Evolutionary conservation across 1,140 invertebrate genomes (phyloP), one percentile per base, ranked within the genome.

Genomic region (Elysia chlorotica): DNA sequence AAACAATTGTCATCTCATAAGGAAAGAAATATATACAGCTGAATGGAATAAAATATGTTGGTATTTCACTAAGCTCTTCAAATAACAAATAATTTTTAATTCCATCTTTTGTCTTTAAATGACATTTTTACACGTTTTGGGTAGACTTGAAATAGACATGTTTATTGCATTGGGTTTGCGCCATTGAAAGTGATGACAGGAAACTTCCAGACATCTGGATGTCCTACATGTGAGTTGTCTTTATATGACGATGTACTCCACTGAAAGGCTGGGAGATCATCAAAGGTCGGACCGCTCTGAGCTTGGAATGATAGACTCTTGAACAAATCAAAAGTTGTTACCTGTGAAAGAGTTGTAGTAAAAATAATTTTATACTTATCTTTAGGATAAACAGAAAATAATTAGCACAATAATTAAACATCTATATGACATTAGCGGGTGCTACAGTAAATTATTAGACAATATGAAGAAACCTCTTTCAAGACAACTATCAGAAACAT

Each of bases 121-220:
- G n/a, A 48, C 41, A 10, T 14, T 10, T 10, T 48, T 48, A 48
- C 41, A n/a, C n/a, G 10, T 14, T 10, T 48, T 48, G 10, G n/a
- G 19, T 19, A 59, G 6, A 59, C 56, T n/a, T 59, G 56, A 14
- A 10, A 59, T 59, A 6, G 6, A 25, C 35, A 17, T 36, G n/a
- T n/a, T n/a, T 35, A 69, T 4, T 21, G 21, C 66, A 69, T 69
- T 25, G 71, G 62, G 19, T 54, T 33, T 4, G 81, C 81, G 2
- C 78, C 78, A 57, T 84, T 81, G 56, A 81, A 83, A 6, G 59
- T 28, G 53, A 91, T 76, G 54, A 90, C 90, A 19, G 90, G 85
- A 82, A 94, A 96, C 65, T 92, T 86, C 88, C 93, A 95, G 33
- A 90, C 76, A 80, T 94, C 91, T 0, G 94, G 94, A 65, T 94